Evolutionary conservation across 92 coral and sea anemone genomes (phyloP), one percentile per base, ranked within the genome.

Genomic region (Porites rus): DNA sequence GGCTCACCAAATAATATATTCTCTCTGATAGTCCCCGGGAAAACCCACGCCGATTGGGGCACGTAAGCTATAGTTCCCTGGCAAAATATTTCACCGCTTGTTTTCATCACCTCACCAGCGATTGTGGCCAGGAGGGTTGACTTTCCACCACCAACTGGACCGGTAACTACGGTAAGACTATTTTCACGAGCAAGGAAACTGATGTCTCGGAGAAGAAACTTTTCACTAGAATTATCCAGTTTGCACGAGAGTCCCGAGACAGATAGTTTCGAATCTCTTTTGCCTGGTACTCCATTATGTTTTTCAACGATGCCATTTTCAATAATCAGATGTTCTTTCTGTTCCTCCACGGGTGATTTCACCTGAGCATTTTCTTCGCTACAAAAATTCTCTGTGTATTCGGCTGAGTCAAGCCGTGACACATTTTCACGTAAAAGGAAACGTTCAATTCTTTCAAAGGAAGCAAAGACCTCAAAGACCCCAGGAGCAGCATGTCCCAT

Each of bases 41-140:
- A 80, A 19, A 80, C 75, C 84, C 84, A 80, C 13, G 84, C 74
- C 51, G 76, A 24, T 20, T 80, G 84, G 18, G 84, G 69, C 0
- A 80, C 75, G 1, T 80, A 67, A 7, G 75, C 84, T 51, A 80
- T 7, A 18, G 75, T 80, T 6, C 84, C 84, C 22, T 43, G 1
- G 14, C 51, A 67, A 17, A 6, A 10, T 19, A 67, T 53, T 24
- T 51, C 25, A 7, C 84, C 84, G 14, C 53, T 53, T 25, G 84
- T 65, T 28, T 80, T 69, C 21, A 10, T 52, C 18, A 80, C 22
- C 65, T 80, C 84, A 4, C 84, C 75, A 7, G 75, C 84, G 53
- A 80, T 80, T 16, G 84, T 51, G 17, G 84, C 74, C 65, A 80
- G 65, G 43, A 80, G 75, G 51, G 84, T 80, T 68, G 84, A 80